Conservation (phyloP, 2,113 vertebrate species). For the Pomatostomus ruficeps region DNA sequence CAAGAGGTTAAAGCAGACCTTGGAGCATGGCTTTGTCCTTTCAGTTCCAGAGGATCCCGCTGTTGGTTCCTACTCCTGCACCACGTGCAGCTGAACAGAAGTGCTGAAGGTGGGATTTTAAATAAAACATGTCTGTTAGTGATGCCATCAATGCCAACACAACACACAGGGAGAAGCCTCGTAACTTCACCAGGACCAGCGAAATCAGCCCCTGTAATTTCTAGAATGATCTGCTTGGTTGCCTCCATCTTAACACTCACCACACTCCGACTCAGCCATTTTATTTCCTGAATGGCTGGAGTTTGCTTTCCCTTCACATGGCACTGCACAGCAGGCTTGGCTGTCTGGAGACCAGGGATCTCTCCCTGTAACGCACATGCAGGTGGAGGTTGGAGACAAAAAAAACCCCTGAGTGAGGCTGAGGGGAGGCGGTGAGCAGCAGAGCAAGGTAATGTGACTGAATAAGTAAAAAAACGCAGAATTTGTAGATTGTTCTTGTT, state of each 20-base stretch:
- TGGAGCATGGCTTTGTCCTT: background rate
- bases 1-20: constrained; percentile 6
- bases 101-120: background rate
- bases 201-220: background rate
- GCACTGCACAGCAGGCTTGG: background rate
- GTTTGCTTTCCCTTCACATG: background rate
- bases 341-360: background rate
- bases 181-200: background rate
- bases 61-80: background rate
- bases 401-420: background rate
- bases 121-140: background rate
- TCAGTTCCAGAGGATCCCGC: background rate
- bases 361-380: background rate
- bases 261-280: constrained; percentile 4
- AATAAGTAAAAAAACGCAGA: background rate
- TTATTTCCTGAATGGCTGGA: background rate
- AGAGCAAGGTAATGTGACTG: background rate
- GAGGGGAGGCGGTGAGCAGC: background rate
- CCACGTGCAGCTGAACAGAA: background rate
- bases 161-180: background rate
- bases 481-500: background rate
- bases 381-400: background rate
- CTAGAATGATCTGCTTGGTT: background rate
- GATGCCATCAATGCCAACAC: background rate
- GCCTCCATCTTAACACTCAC: constrained; percentile 37